phyloP scores from a whole-genome alignment of 2,888 invertebrate genomes.

The Boloria euphrosyne region DNA sequence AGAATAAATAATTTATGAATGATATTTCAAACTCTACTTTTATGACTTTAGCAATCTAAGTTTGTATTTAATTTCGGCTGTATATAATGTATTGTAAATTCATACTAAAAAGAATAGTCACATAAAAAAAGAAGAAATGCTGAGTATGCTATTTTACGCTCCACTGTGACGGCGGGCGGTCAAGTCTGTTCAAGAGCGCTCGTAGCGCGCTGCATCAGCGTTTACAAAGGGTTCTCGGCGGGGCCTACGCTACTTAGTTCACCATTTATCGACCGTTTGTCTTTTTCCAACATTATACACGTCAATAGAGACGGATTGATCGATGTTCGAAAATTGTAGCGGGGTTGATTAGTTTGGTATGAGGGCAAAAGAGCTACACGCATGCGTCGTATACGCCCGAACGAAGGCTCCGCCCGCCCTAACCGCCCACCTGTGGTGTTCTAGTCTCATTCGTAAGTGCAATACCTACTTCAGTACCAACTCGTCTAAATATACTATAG shows the following conservation, averaged over 20 bases:
- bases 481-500: slow-evolving; percentile 17
- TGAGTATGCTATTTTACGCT: slow-evolving; percentile 62
- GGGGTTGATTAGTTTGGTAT: slow-evolving; percentile 45
- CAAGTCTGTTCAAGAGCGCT: slow-evolving; percentile 70
- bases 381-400: slow-evolving; percentile 75
- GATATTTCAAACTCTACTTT: background rate
- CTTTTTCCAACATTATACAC: slow-evolving; percentile 63
- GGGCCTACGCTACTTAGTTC: slow-evolving; percentile 55
- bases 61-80: background rate
- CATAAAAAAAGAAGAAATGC: slow-evolving; percentile 45
- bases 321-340: slow-evolving; percentile 52
- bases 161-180: slow-evolving; percentile 63
- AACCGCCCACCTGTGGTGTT: slow-evolving; percentile 76
- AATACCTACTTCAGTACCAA: slow-evolving; percentile 52
- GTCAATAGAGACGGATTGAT: slow-evolving; percentile 64
- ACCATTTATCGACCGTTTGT: slow-evolving; percentile 55
- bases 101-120: slow-evolving; percentile 22
- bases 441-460: slow-evolving; percentile 53
- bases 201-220: slow-evolving; percentile 63
- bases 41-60: background rate
- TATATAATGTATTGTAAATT: background rate
- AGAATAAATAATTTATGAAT: background rate
- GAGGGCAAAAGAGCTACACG: slow-evolving; percentile 55
- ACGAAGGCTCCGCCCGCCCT: slow-evolving; percentile 67
- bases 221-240: slow-evolving; percentile 59